A percentile compares a stretch with the other conserved stretches of the same genome.
Evolutionary conservation across 2,113 vertebrate species (phyloP).

Genomic region (Ceratotherium simum): DNA sequence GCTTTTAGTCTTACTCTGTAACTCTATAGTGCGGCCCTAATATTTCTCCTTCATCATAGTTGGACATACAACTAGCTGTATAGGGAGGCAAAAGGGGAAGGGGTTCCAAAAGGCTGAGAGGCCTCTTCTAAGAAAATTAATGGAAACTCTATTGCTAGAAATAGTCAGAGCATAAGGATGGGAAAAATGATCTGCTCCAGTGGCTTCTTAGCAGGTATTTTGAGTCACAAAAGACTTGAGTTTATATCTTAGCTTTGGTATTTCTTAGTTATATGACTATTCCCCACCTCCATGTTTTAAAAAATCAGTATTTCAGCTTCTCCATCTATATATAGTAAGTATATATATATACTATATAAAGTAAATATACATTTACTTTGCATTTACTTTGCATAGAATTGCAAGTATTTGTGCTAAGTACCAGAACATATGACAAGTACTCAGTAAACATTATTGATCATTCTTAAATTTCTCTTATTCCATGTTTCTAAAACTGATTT

Average conservation of each 20-base stretch:
- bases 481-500: background rate
- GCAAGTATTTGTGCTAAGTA: background rate
- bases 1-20: background rate
- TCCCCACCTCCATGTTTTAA: background rate
- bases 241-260: background rate
- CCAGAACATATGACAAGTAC: background rate
- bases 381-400: background rate
- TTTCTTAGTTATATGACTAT: background rate
- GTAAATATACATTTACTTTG: background rate
- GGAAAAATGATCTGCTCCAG: background rate
- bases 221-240: background rate
- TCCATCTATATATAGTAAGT: background rate
- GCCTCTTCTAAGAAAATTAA: background rate
- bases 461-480: background rate
- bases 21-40: background rate
- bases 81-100: background rate
- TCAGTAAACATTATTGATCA: background rate
- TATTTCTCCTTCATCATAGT: background rate
- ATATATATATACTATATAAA: too few relatives aligned
- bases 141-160: background rate
- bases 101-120: background rate
- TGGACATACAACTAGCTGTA: background rate
- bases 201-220: background rate
- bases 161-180: background rate
- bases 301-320: background rate